Percentiles rank a stretch among this genome's conserved stretches.
phyloP scores from a whole-genome alignment of 1,140 invertebrate species.

The Temnothorax curvispinosus region DNA sequence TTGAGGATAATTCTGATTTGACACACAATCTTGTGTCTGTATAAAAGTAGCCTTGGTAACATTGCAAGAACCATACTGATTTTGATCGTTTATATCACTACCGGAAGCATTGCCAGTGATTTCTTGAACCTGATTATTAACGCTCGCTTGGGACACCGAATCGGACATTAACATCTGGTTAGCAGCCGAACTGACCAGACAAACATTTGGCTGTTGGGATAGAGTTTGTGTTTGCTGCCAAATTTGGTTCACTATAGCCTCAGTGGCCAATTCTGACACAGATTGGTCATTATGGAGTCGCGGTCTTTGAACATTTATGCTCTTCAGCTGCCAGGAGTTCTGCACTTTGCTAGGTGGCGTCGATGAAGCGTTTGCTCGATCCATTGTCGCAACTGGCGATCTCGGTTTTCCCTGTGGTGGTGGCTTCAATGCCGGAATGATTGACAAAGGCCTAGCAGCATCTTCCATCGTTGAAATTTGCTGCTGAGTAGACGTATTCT shows the following conservation, averaged over 20 bases:
- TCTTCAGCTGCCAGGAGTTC: constrained; percentile 80
- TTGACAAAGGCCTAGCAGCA: neutral
- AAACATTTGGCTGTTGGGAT: constrained; percentile 44
- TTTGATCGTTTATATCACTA: neutral
- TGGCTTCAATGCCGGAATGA: constrained; percentile 83
- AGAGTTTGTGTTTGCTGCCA: constrained; percentile 78
- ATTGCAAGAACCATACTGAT: constrained; percentile 13
- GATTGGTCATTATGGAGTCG: constrained; percentile 60
- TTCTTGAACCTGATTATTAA: constrained; percentile 40
- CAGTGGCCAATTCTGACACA: constrained; percentile 75
- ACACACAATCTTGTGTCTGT: constrained; percentile 2
- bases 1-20: constrained; percentile 9
- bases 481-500: constrained; percentile 68
- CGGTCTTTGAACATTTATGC: constrained; percentile 78
- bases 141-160: neutral
- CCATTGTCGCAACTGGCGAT: constrained; percentile 76
- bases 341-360: constrained; percentile 78
- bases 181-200: neutral
- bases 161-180: constrained; percentile 14
- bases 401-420: constrained; percentile 83
- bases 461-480: neutral
- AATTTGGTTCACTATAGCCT: constrained; percentile 80
- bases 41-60: neutral
- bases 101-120: neutral
- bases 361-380: constrained; percentile 12